Percentiles rank a stretch among this genome's conserved stretches.
phyloP scores from a whole-genome alignment of 2,113 vertebrate genomes.

The Illadopsis cleaveri region DNA sequence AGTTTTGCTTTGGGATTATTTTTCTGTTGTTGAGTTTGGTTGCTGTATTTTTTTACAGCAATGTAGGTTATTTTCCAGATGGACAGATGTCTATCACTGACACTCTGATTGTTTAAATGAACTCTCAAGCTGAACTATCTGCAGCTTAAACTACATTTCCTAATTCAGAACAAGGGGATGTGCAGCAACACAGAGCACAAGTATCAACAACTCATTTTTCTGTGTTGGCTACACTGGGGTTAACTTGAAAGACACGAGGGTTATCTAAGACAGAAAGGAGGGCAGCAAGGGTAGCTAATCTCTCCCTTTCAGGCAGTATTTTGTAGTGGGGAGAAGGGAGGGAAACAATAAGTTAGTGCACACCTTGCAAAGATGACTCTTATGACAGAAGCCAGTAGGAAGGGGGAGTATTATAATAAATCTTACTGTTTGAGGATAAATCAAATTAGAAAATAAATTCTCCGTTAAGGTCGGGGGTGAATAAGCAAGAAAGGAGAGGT shows the following conservation, averaged over 20 bases:
- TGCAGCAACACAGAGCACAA: neutral
- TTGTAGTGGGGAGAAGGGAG: neutral
- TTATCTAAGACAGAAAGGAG: conserved; percentile 11
- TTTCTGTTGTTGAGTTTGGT: neutral
- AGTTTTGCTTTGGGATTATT: neutral
- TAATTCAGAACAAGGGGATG: neutral
- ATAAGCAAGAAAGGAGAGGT: neutral
- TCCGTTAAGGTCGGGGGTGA: neutral
- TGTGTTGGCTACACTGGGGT: neutral
- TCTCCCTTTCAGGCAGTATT: conserved; percentile 23
- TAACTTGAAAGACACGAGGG: neutral
- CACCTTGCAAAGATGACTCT: neutral
- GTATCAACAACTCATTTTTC: neutral
- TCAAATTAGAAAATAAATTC: neutral
- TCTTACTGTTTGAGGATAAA: neutral
- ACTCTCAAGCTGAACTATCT: neutral
- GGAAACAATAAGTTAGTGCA: neutral
- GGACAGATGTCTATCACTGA: neutral
- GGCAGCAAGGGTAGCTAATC: conserved; percentile 7
- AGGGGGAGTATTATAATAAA: neutral
- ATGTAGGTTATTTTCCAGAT: neutral
- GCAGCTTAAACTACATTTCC: neutral
- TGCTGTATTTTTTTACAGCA: neutral
- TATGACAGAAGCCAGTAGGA: neutral
- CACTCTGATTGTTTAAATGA: neutral